Evolutionary conservation across 2,888 invertebrate genomes (phyloP).

Genomic region (Napeogenes sylphis): DNA sequence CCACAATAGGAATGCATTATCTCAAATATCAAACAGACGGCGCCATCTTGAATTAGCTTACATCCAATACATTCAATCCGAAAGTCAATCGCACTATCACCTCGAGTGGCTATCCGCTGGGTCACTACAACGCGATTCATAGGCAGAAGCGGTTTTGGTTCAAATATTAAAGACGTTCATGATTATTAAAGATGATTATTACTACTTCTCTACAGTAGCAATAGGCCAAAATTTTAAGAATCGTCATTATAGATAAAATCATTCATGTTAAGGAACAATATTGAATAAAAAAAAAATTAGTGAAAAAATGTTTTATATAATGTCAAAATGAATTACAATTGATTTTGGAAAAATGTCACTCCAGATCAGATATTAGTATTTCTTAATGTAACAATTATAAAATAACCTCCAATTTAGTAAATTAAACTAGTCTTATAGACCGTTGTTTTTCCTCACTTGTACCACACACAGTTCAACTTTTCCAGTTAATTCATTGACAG

Average conservation of each 20-base stretch:
- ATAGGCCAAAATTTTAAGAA: too few species aligned
- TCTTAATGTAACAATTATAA: background rate
- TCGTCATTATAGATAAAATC: too few species aligned
- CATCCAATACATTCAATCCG: conserved; percentile 19
- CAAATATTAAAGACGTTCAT: background rate
- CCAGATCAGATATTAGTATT: too few species aligned
- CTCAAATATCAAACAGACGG: background rate
- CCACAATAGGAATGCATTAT: conserved; percentile 1
- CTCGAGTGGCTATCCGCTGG: conserved; percentile 24
- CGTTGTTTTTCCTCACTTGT: conserved; percentile 16
- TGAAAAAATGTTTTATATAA: too few species aligned
- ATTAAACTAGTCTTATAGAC: background rate
- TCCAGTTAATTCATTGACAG: conserved; percentile 36
- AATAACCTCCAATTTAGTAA: background rate
- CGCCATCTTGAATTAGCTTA: conserved; percentile 27
- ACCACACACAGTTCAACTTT: conserved; percentile 17
- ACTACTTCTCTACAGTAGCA: background rate
- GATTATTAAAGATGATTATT: background rate
- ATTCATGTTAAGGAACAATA: too few species aligned
- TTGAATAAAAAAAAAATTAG: too few species aligned
- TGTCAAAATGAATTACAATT: too few species aligned
- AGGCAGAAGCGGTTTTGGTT: conserved; percentile 13
- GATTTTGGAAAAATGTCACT: too few species aligned
- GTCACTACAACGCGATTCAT: conserved; percentile 19
- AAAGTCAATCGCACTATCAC: conserved; percentile 29